These are phyloP conservation scores for Salarias fasciatus DNA, from an alignment of 2,797 vertebrate species.

Conservation along the genomic window DNA sequence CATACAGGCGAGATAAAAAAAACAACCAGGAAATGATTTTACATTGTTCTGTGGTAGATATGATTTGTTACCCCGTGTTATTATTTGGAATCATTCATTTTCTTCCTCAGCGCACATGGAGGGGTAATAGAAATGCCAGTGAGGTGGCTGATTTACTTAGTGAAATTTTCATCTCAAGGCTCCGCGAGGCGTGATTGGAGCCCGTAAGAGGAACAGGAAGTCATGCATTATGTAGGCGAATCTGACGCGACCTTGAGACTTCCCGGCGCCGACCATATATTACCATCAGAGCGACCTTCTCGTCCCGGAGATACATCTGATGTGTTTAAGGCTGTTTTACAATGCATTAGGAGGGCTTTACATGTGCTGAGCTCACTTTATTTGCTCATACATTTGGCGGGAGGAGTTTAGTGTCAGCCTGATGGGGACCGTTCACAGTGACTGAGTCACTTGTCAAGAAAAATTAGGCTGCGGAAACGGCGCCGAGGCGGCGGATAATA, in stretches of 20 bases:
- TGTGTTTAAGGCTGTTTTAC: constrained; percentile 90
- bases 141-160: constrained; percentile 99
- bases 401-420: constrained; percentile 78
- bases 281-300: constrained; percentile 89
- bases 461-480: constrained; percentile 69
- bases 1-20: constrained; percentile 70
- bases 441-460: constrained; percentile 71
- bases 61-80: constrained; percentile 94
- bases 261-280: constrained; percentile 88
- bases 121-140: constrained; percentile 99
- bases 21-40: constrained; percentile 73
- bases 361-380: constrained; percentile 82
- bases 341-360: constrained; percentile 86
- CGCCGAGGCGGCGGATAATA: constrained; percentile 53
- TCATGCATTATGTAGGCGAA: constrained; percentile 97
- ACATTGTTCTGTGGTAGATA: constrained; percentile 84
- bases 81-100: constrained; percentile 99
- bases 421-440: constrained; percentile 70
- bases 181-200: constrained; percentile 93
- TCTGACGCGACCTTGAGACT: constrained; percentile 96
- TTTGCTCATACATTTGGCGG: constrained; percentile 80
- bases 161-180: constrained; percentile 99
- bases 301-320: constrained; percentile 85
- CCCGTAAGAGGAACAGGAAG: constrained; percentile 87
- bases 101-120: constrained; percentile 92